These are phyloP conservation scores for Eriocheir sinensis DNA, from an alignment of 1,140 invertebrate genomes.

Conservation along the genomic window DNA sequence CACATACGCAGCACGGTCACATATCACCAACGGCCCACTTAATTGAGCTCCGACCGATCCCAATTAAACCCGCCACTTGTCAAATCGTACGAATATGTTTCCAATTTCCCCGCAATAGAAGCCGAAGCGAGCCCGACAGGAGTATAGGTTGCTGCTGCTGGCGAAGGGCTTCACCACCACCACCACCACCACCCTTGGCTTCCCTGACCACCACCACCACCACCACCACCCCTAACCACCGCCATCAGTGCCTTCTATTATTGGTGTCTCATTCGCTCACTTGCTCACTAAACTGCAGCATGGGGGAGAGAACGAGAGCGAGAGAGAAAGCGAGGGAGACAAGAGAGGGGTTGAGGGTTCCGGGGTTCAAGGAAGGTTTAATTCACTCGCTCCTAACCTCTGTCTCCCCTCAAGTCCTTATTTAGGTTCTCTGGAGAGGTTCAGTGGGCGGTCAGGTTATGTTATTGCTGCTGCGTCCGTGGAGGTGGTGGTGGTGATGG, in stretches of 20 bases:
- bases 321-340: background rate
- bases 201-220: conserved; percentile 4
- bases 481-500: too few species aligned
- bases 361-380: too few species aligned
- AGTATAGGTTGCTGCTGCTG: background rate
- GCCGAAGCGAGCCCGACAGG: background rate
- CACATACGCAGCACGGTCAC: background rate
- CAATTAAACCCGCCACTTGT: conserved; percentile 23
- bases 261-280: background rate
- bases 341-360: too few species aligned
- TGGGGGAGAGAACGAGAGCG: background rate
- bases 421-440: background rate
- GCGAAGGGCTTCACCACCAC: background rate
- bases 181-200: background rate
- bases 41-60: conserved; percentile 12
- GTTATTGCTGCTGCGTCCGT: background rate
- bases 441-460: background rate
- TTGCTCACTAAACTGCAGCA: background rate
- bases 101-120: background rate
- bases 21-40: conserved; percentile 21
- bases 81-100: conserved; percentile 25
- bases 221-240: background rate
- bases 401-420: background rate
- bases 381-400: background rate
- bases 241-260: too few species aligned